Conservation (phyloP, 2,888 invertebrate species). For the Rotaria socialis region DNA sequence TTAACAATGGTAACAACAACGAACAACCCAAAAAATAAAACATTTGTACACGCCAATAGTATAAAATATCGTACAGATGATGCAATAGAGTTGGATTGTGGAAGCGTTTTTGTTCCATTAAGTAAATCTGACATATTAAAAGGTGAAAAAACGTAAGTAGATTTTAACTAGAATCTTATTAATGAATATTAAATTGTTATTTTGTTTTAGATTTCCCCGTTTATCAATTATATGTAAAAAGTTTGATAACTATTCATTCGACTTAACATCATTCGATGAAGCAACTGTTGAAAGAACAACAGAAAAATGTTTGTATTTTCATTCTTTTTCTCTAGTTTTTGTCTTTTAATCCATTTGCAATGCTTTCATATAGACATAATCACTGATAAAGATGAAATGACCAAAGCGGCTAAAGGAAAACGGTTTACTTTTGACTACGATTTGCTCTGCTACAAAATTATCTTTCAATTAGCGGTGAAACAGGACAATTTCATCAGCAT, state of each 20-base stretch:
- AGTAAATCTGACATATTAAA: background rate
- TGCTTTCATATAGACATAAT: background rate
- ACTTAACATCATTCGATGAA: background rate
- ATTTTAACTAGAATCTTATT: background rate
- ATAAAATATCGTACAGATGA: background rate
- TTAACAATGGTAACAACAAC: background rate
- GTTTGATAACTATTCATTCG: background rate
- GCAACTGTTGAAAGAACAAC: background rate
- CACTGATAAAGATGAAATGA: background rate
- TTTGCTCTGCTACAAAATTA: background rate
- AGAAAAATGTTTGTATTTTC: background rate
- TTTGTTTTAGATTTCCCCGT: background rate
- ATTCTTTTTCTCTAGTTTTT: background rate
- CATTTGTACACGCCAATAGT: background rate
- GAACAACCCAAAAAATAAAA: background rate
- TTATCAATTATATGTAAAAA: background rate
- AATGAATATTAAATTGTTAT: background rate
- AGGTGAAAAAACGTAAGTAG: background rate
- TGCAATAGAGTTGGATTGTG: background rate
- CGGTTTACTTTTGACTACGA: background rate
- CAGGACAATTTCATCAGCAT: background rate
- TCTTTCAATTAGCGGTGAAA: background rate
- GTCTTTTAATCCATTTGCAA: background rate
- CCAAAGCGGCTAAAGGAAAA: background rate
- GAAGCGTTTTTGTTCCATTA: background rate